These are phyloP conservation scores for Sebastes dallii DNA, from an alignment of 2,797 vertebrate genomes.

Conservation along the genomic window DNA sequence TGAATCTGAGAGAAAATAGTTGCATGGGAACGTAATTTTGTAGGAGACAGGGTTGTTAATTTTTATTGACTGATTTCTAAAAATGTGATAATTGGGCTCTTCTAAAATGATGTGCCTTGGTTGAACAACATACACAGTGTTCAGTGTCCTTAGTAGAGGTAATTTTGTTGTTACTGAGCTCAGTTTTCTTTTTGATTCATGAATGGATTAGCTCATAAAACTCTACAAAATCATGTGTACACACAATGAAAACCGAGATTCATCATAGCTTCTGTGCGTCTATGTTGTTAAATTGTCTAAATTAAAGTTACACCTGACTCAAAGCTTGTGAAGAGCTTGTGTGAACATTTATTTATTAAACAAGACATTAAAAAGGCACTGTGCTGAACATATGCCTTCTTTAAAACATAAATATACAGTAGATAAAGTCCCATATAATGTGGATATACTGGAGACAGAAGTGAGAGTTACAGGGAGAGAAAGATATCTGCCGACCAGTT, in stretches of 20 bases:
- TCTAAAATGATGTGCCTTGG: background rate
- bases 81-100: background rate
- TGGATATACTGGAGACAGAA: background rate
- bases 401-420: slow-evolving; percentile 10
- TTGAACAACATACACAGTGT: background rate
- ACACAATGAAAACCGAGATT: background rate
- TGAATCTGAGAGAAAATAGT: no score
- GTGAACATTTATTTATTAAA: slow-evolving; percentile 25
- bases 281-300: slow-evolving; percentile 15
- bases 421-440: background rate
- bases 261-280: background rate
- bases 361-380: background rate
- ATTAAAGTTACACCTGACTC: slow-evolving; percentile 17
- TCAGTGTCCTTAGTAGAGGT: background rate
- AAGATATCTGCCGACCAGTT: slow-evolving; percentile 24
- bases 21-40: no score
- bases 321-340: slow-evolving; percentile 9
- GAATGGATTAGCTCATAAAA: background rate
- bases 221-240: background rate
- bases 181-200: slow-evolving; percentile 10
- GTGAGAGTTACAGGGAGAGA: background rate
- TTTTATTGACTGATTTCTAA: background rate
- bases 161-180: background rate
- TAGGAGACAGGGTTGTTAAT: background rate
- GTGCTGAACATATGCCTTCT: background rate